Conservation (phyloP, 2,888 invertebrate species). For the Oscheius sp. region DNA sequence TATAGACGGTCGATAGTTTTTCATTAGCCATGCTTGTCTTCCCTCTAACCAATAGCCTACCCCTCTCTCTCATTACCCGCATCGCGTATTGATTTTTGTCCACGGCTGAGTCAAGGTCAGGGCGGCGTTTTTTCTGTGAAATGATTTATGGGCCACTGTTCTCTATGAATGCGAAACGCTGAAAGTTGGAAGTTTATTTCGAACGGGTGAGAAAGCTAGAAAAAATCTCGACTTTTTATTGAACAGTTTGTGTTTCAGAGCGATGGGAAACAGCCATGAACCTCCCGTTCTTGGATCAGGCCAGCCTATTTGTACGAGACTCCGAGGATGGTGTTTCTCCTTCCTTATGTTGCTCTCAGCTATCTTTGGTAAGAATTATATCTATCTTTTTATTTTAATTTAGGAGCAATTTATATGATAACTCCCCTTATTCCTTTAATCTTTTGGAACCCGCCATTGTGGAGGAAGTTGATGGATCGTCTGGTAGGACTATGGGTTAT, state of each 20-base stretch:
- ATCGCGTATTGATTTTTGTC: constrained; percentile 18
- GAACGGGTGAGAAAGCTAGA: constrained; percentile 13
- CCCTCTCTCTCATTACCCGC: constrained; percentile 6
- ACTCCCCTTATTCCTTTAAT: constrained; percentile 62
- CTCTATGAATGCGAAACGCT: constrained; percentile 19
- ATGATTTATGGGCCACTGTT: constrained; percentile 11
- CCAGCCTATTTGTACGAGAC: constrained; percentile 48
- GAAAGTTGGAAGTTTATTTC: constrained; percentile 26
- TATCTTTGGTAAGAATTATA: constrained; percentile 51
- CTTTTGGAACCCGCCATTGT: constrained; percentile 48
- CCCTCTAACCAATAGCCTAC: background rate
- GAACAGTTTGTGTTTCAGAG: constrained; percentile 17
- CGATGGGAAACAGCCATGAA: constrained; percentile 37
- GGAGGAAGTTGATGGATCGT: constrained; percentile 50
- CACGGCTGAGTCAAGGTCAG: constrained; percentile 14
- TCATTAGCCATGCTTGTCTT: too few species aligned
- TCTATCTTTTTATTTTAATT: background rate
- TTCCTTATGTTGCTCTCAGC: constrained; percentile 58
- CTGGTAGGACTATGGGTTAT: constrained; percentile 67
- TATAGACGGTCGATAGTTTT: too few species aligned
- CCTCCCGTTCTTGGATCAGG: constrained; percentile 54
- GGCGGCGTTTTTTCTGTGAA: constrained; percentile 18
- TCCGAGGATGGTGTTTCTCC: constrained; percentile 54
- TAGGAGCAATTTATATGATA: constrained; percentile 64
- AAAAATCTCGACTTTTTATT: background rate